phyloP scores from a whole-genome alignment of 2,113 vertebrate species.

The Isurus oxyrinchus region DNA sequence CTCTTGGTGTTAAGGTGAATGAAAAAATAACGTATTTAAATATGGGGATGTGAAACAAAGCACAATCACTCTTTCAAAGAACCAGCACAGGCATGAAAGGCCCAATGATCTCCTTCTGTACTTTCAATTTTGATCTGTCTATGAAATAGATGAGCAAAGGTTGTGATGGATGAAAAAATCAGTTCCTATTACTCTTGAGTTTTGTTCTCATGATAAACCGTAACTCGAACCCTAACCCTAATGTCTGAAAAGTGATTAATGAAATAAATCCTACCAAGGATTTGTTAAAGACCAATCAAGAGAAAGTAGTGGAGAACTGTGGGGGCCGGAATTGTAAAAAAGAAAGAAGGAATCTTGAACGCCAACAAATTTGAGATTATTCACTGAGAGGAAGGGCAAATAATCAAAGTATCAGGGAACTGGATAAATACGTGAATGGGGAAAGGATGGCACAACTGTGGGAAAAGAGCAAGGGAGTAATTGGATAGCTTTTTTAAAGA shows the following conservation, averaged over 20 bases:
- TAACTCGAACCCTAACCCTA: no score
- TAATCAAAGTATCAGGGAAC: neutral
- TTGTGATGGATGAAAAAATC: neutral
- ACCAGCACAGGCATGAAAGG: neutral
- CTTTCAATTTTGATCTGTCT: neutral
- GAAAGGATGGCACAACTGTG: neutral
- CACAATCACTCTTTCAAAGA: neutral
- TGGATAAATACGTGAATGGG: neutral
- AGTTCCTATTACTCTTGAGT: neutral
- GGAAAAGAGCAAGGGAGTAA: neutral
- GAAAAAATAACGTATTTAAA: neutral
- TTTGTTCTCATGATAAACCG: neutral
- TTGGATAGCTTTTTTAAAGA: neutral
- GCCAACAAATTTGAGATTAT: neutral
- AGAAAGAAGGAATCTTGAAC: neutral
- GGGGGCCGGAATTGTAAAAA: no score
- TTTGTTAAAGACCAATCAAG: neutral
- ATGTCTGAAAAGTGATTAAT: neutral
- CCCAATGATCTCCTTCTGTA: neutral
- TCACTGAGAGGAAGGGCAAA: neutral
- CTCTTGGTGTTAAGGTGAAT: neutral
- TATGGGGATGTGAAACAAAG: neutral
- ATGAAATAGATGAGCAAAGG: neutral
- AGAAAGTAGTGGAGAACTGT: neutral
- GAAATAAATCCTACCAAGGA: neutral